Conservation (phyloP, 2,113 vertebrate species). For the western clawed frog (Xenopus tropicalis) region DNA sequence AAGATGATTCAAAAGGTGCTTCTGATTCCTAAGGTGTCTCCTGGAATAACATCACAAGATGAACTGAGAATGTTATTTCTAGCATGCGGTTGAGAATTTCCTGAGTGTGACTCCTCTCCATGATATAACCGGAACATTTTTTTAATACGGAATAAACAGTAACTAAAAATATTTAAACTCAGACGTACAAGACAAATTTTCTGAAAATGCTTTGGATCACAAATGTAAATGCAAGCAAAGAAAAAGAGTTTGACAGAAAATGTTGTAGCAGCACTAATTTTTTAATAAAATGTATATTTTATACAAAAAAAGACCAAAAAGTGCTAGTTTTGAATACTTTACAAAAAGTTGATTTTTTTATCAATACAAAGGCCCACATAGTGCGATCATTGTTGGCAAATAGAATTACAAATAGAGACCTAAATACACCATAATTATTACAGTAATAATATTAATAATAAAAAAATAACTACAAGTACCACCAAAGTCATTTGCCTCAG, state of each 20-base stretch:
- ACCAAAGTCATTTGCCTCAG: conserved; percentile 56
- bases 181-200: too few relatives aligned
- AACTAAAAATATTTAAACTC: neutral
- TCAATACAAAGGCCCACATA: conserved; percentile 48
- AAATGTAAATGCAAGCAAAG: too few relatives aligned
- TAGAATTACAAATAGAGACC: conserved; percentile 53
- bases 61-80: neutral
- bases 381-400: conserved; percentile 53
- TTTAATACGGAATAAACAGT: neutral
- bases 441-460: conserved; percentile 54
- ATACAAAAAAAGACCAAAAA: conserved; percentile 61
- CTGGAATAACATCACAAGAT: too few relatives aligned
- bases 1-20: too few relatives aligned
- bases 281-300: conserved; percentile 62
- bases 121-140: neutral
- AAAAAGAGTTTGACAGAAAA: too few relatives aligned
- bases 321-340: conserved; percentile 63
- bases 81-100: neutral
- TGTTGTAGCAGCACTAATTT: conserved; percentile 64
- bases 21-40: too few relatives aligned
- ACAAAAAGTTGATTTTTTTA: conserved; percentile 50
- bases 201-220: too few relatives aligned
- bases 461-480: conserved; percentile 64
- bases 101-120: too few relatives aligned
- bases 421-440: conserved; percentile 45